Percentiles rank a stretch among this genome's conserved stretches.
These are phyloP conservation scores for Typhlomys cinereus DNA, from an alignment of 2,113 vertebrate species.

Conservation along the genomic window DNA sequence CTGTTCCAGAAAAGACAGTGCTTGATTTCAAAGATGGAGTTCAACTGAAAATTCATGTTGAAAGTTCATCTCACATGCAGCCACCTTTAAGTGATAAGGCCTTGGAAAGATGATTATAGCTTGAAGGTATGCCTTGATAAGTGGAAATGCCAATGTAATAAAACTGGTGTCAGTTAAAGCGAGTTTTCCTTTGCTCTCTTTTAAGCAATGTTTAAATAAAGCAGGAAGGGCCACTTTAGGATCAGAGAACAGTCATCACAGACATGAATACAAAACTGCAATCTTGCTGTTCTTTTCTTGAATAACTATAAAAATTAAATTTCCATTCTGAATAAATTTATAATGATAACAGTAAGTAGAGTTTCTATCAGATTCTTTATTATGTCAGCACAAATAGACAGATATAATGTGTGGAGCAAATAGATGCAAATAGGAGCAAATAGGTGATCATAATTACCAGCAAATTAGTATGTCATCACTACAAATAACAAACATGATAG, in stretches of 20 bases:
- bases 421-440: too few relatives aligned
- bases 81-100: not conserved
- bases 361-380: not conserved
- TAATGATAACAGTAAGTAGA: too few relatives aligned
- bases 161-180: not conserved
- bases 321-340: not conserved
- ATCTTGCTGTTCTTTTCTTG: not conserved
- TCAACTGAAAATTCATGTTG: not conserved
- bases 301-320: not conserved
- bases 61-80: not conserved
- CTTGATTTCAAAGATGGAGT: not conserved
- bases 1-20: not conserved
- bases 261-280: too few relatives aligned
- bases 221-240: not conserved
- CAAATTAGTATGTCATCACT: too few relatives aligned
- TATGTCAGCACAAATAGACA: not conserved
- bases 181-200: accelerated
- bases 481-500: too few relatives aligned
- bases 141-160: not conserved
- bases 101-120: not conserved
- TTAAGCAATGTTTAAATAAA: not conserved
- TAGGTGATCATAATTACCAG: too few relatives aligned
- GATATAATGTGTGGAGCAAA: too few relatives aligned
- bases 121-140: not conserved
- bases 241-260: not conserved